phyloP scores from a whole-genome alignment of 64 coral and sea anemone species.

The Montipora foliosa region DNA sequence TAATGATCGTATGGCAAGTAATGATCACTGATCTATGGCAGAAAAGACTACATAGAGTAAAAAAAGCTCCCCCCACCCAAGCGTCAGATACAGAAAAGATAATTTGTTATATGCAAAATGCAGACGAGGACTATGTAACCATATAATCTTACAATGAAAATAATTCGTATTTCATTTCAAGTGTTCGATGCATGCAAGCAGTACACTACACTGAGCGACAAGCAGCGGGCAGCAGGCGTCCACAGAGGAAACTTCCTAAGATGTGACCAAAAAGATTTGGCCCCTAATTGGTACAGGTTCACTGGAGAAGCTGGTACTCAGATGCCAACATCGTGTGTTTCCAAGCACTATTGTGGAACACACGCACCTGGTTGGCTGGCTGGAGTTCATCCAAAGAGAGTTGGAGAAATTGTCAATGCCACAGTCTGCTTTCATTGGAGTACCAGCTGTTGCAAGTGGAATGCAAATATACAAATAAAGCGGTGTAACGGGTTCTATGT shows the following conservation, averaged over 20 bases:
- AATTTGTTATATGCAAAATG: too few species aligned
- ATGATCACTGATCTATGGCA: too few species aligned
- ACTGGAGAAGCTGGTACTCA: conserved; percentile 28
- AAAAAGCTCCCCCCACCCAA: too few species aligned
- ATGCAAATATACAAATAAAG: conserved; percentile 10
- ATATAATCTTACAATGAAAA: neutral
- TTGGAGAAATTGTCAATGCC: conserved; percentile 6
- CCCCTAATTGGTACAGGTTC: conserved; percentile 64
- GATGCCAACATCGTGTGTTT: conserved; percentile 54
- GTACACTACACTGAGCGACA: conserved; percentile 2
- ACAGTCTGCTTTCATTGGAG: conserved; percentile 31
- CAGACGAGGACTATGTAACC: too few species aligned
- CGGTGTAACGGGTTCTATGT: conserved; percentile 11
- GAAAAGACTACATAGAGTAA: too few species aligned
- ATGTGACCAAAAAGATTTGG: conserved; percentile 50
- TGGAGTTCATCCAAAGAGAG: neutral
- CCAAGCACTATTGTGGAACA: conserved; percentile 30
- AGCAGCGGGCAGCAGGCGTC: conserved; percentile 11
- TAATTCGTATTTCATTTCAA: neutral
- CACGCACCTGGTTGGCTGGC: conserved; percentile 41
- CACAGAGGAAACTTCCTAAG: conserved; percentile 26
- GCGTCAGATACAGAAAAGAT: too few species aligned
- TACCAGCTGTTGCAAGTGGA: conserved; percentile 11
- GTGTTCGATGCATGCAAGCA: conserved; percentile 38
- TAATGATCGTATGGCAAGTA: too few species aligned